Evolutionary conservation across 2,113 vertebrate species (phyloP), one percentile per base, ranked within the genome.

Genomic region (Narcine bancroftii): DNA sequence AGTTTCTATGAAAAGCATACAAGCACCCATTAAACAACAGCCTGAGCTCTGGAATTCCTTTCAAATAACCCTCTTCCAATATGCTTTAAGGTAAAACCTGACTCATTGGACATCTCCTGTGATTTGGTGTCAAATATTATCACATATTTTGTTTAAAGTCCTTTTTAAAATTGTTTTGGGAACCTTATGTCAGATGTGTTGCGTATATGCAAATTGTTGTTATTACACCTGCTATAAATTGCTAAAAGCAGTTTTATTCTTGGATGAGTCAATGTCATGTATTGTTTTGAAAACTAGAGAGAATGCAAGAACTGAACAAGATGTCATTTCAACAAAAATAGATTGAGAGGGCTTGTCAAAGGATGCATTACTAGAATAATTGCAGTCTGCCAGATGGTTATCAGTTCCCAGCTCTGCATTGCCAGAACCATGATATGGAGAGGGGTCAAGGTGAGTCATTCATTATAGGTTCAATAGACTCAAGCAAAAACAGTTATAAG

Each of bases 261-360:
- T 24, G 47, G 77, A 79, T 45, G 76, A 50, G 45, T 50, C 45
- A 47, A 81, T 29, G 26, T 81, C 45, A 77, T 26, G 33, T 9
- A 81, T 50, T 50, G 77, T 53, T 81, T n/a, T 26, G 47, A 81
- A 81, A 45, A 50, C 45, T 0, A 29, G 77, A n/a, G 77, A 24
- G 11, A 13, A 33, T 81, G 77, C 45, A 50, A 50, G 77, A 81
- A 81, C 45, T 50, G 45, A 21, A 81, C 45, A 81, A 81, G 39
- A 42, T 77, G 4, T 45, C 6, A 77, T 81, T 81, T 81, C 77
- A 81, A 53, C 29, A 50, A 81, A 79, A 81, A 81, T 81, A 11
- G 26, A 81, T 81, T 81, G 77, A 81, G 72, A 75, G 26, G 45
- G 77, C 42, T 81, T 81, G 77, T 81, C 53, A 87, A 87, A 87